Conservation (phyloP, 2,888 invertebrate species). For the Ophion slaviceki region DNA sequence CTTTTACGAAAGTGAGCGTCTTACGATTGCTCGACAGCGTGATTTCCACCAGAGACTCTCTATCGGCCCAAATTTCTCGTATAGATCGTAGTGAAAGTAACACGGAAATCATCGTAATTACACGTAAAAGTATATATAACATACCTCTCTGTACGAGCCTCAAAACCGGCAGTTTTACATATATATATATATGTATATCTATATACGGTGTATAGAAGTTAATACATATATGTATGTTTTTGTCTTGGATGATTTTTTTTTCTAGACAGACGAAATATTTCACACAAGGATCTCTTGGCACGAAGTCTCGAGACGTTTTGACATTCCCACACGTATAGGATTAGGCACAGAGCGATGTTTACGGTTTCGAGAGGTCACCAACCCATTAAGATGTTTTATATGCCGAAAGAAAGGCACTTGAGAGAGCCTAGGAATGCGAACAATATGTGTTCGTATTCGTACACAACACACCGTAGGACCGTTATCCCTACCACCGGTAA, state of each 20-base stretch:
- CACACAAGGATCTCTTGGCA: slow-evolving; percentile 24
- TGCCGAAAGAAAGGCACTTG: slow-evolving; percentile 2
- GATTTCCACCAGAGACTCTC: background rate
- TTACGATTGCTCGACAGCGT: background rate
- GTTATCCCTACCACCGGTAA: slow-evolving; percentile 1
- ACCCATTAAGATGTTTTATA: slow-evolving; percentile 15
- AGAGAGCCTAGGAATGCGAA: slow-evolving; percentile 4
- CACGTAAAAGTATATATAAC: background rate
- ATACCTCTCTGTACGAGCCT: slow-evolving; percentile 13
- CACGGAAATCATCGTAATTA: background rate
- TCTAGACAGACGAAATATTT: background rate
- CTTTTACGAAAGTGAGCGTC: background rate
- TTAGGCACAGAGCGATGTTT: slow-evolving; percentile 37
- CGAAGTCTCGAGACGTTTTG: slow-evolving; percentile 39
- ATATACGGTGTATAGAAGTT: background rate
- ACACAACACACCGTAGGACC: background rate
- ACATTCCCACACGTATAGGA: slow-evolving; percentile 54
- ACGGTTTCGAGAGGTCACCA: slow-evolving; percentile 56
- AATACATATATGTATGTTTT: background rate
- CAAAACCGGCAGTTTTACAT: slow-evolving; percentile 12
- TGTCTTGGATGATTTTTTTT: background rate
- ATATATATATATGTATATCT: background rate
- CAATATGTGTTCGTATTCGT: background rate
- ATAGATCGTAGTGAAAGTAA: slow-evolving; percentile 21
- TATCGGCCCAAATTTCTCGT: background rate